Conservation (phyloP, 2,113 vertebrate genomes). For the Sinosuthora webbiana region DNA sequence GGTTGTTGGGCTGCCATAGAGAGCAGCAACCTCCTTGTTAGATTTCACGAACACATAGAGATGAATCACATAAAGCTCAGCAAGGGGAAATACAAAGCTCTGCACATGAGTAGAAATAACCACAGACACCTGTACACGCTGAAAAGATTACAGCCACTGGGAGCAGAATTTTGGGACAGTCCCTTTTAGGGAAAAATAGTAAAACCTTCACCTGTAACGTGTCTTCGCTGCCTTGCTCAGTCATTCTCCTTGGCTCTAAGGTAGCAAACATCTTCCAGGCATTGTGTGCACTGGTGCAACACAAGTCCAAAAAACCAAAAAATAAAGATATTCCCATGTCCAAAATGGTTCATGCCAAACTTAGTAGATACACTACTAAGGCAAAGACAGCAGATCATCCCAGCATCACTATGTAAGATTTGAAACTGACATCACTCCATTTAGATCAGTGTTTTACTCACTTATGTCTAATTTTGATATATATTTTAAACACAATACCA, state of each 20-base stretch:
- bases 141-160: background rate
- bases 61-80: background rate
- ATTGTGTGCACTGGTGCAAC: background rate
- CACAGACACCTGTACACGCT: background rate
- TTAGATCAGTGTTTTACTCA: background rate
- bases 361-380: background rate
- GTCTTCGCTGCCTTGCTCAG: background rate
- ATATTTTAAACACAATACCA: background rate
- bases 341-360: background rate
- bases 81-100: background rate
- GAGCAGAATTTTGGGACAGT: background rate
- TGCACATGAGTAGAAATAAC: background rate
- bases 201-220: rapidly evolving
- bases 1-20: background rate
- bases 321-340: background rate
- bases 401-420: background rate
- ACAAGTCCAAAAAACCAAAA: background rate
- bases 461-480: background rate
- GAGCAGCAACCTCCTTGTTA: background rate
- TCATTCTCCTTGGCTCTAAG: background rate
- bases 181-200: background rate
- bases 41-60: background rate
- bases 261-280: background rate
- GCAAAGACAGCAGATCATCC: background rate
- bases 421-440: background rate